A percentile compares a stretch with the other conserved stretches of the same genome.
Evolutionary conservation across 2,888 invertebrate genomes (phyloP).

Genomic region (Phaedon cochleariae): DNA sequence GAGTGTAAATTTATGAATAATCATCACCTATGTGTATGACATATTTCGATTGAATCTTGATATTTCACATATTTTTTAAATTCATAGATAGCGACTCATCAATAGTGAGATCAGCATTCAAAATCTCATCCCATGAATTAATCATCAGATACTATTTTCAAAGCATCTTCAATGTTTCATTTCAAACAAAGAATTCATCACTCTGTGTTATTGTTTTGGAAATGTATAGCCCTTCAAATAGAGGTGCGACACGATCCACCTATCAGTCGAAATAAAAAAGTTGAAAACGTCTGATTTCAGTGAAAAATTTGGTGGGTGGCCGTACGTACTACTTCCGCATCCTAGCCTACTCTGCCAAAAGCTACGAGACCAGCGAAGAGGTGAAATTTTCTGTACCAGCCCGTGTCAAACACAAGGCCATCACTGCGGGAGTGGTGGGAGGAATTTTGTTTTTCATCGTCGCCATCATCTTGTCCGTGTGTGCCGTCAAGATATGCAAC

Average conservation of each 20-base stretch:
- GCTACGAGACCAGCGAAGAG: conserved; percentile 87
- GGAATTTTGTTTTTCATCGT: conserved; percentile 97
- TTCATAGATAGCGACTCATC: no score
- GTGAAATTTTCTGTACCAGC: conserved; percentile 90
- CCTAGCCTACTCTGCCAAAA: conserved; percentile 85
- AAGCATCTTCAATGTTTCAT: no score
- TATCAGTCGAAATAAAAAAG: not conserved
- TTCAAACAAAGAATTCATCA: no score
- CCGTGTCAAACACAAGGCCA: conserved; percentile 92
- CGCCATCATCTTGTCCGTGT: conserved; percentile 95
- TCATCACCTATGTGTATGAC: no score
- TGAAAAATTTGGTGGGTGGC: conserved; percentile 90
- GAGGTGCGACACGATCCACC: no score
- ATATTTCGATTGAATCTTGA: no score
- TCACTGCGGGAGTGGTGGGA: conserved; percentile 95
- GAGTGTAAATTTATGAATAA: not conserved
- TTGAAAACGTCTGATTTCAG: conserved; percentile 63
- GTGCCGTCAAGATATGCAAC: conserved; percentile 98
- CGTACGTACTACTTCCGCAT: conserved; percentile 93
- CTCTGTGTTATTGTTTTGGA: no score
- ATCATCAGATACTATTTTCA: no score
- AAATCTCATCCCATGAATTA: no score
- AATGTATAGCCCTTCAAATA: no score
- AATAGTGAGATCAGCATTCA: no score
- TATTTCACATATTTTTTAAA: no score